Evolutionary conservation across 2,888 invertebrate genomes (phyloP).

Genomic region (Euzophera pinguis): DNA sequence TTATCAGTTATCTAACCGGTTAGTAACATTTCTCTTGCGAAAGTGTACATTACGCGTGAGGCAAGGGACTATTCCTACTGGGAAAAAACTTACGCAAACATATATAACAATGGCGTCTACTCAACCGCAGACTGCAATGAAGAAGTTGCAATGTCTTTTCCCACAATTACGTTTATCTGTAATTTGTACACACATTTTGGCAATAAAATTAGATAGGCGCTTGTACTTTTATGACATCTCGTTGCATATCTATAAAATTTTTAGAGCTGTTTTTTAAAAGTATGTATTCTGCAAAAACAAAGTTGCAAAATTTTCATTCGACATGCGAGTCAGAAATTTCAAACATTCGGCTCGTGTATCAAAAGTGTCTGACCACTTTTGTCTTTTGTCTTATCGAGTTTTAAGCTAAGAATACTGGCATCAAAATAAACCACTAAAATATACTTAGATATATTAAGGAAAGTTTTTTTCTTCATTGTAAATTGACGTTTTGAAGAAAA

Average conservation of each 20-base stretch:
- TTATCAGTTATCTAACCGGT: neutral
- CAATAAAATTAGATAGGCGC: conserved; percentile 4
- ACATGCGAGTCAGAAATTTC: too few relatives aligned
- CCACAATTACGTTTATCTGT: conserved; percentile 14
- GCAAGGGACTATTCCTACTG: conserved; percentile 15
- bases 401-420: too few relatives aligned
- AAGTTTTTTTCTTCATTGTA: too few relatives aligned
- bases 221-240: neutral
- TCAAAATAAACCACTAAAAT: too few relatives aligned
- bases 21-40: conserved; percentile 20
- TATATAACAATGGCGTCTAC: conserved; percentile 12
- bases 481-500: too few relatives aligned
- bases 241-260: neutral
- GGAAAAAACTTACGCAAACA: conserved; percentile 16
- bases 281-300: neutral
- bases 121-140: conserved; percentile 8
- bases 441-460: too few relatives aligned
- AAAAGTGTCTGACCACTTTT: too few relatives aligned
- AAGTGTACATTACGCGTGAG: conserved; percentile 14
- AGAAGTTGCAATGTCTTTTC: conserved; percentile 14
- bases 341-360: too few relatives aligned
- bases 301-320: too few relatives aligned
- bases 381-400: too few relatives aligned
- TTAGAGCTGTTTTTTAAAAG: too few relatives aligned
- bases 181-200: conserved; percentile 9